Base-by-base conservation (phyloP, 2,888 invertebrate genomes). In the Drosophila engyochracea region DNA sequence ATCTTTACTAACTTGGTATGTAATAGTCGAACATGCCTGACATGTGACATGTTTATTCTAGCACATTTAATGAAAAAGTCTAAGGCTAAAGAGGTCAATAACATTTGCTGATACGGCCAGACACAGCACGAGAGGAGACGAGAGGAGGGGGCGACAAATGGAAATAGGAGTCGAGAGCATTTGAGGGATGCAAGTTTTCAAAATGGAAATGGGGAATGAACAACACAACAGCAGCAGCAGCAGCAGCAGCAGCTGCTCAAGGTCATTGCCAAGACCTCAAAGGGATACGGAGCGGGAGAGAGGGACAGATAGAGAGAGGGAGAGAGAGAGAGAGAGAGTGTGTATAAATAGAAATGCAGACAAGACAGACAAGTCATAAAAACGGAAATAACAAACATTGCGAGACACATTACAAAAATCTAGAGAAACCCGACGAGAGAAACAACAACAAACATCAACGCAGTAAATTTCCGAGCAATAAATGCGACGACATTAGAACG, bases 251-350 rank as follows among this genome's bases (percentile, higher is more conserved):
- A 71, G 74, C 54, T 79, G 74, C 65, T 84, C 89, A 85, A 85
- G 85, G 85, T 85, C 85, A 83, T 51, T 89, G 86, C 62, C 83
- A 82, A 83, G 67, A 51, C 28, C 3, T 35, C 10, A n/a, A 30
- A 25, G 3, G 33, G 12, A 25, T 9, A 25, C 25, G 47, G 9
- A 9, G 47, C 28, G 51, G 5, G 19, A 25, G 16, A 14, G 10
- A 19, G 19, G 16, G 22, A 14, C 14, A 7, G 47, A 47, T 0
- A 22, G 16, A 4, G 14, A 16, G 16, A 49, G 4, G 4, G 1
- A 49, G 9, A 16, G 16, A 25, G 25, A 7, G 7, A 33, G 33
- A n/a, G n/a, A 41, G 30, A 30, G n/a, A 6, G 12, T 6, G 57
- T 33, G 63, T 63, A 62, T 54, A 79, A 76, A 71, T 78, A 69